Evolutionary conservation across 2,888 invertebrate genomes (phyloP).

Genomic region (Pachliopta kotzebuea): DNA sequence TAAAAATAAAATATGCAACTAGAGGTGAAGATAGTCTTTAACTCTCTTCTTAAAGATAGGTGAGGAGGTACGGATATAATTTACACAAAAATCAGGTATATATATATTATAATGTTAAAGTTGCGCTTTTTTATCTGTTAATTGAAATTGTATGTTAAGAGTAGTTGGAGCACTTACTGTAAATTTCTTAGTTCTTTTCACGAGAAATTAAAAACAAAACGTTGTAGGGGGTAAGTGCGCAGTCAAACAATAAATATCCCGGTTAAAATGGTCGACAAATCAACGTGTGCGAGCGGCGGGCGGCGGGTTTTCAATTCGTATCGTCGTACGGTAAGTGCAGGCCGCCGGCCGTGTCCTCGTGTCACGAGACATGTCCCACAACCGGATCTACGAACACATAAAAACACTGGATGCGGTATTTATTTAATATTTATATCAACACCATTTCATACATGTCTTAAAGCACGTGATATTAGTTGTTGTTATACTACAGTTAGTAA

Average conservation of each 20-base stretch:
- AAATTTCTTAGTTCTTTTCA: slow-evolving; percentile 11
- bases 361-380: slow-evolving; percentile 28
- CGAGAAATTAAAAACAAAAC: slow-evolving; percentile 27
- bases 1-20: too few species aligned
- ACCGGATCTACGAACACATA: slow-evolving; percentile 25
- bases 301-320: slow-evolving; percentile 58
- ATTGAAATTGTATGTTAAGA: not conserved
- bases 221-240: slow-evolving; percentile 2
- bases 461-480: too few species aligned
- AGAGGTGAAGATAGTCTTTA: too few species aligned
- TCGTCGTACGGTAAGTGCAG: slow-evolving; percentile 64
- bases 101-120: too few species aligned
- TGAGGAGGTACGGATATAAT: too few species aligned
- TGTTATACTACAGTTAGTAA: too few species aligned
- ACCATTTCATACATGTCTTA: too few species aligned
- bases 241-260: slow-evolving; percentile 30
- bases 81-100: too few species aligned
- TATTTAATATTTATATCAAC: too few species aligned
- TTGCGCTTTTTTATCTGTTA: too few species aligned
- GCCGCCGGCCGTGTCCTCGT: slow-evolving; percentile 36
- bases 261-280: slow-evolving; percentile 57
- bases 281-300: slow-evolving; percentile 44
- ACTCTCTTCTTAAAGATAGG: too few species aligned
- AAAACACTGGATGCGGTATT: slow-evolving; percentile 17
- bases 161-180: slow-evolving; percentile 9